Evolutionary conservation across 2,113 vertebrate species (phyloP).

Genomic region (Pelecanoides urinatrix): DNA sequence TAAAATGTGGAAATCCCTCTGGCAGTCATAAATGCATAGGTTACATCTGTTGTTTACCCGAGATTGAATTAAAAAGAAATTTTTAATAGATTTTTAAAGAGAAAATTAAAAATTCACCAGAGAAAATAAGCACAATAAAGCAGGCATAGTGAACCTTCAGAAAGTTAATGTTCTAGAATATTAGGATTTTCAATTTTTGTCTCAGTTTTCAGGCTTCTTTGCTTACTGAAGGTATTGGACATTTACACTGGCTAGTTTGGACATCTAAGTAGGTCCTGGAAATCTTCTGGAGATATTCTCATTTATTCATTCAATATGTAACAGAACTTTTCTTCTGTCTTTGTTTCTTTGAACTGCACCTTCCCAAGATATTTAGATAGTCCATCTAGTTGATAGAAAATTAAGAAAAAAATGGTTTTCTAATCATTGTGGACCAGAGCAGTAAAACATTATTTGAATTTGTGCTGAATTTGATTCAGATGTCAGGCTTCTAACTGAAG

Average conservation of each 20-base stretch:
- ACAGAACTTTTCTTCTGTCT: background rate
- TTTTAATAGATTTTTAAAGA: background rate
- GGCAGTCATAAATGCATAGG: background rate
- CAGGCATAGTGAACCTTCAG: background rate
- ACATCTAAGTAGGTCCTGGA: background rate
- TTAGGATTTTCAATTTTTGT: background rate
- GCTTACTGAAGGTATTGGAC: background rate
- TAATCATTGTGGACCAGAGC: background rate
- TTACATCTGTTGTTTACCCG: background rate
- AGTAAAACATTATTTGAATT: background rate
- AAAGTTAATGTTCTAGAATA: background rate
- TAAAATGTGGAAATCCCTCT: background rate
- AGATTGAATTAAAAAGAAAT: background rate
- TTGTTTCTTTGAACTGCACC: background rate
- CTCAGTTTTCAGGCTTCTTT: background rate
- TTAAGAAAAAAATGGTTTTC: background rate
- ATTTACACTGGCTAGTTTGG: background rate
- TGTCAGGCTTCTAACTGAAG: background rate
- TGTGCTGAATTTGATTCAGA: background rate
- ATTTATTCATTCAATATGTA: background rate
- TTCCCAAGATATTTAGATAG: background rate
- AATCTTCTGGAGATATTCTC: background rate
- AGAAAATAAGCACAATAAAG: background rate
- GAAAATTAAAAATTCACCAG: background rate
- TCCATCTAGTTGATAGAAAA: background rate